Conservation (phyloP, 1,140 invertebrate genomes). For the Macrostomum lignano region DNA sequence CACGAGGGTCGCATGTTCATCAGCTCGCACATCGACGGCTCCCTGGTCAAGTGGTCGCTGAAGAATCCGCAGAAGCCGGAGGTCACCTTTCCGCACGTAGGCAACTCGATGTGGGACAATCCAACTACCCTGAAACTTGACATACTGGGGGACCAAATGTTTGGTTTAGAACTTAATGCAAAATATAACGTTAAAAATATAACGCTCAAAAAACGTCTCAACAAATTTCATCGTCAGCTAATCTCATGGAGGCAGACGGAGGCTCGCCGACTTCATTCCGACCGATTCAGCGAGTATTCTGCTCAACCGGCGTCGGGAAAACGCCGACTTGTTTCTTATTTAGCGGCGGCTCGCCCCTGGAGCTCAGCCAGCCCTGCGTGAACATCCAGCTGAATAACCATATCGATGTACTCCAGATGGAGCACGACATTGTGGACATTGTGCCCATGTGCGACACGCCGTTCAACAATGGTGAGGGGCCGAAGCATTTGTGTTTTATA, state of each 20-base stretch:
- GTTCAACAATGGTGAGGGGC: slow-evolving; percentile 48
- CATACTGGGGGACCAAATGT: no score
- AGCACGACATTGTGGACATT: slow-evolving; percentile 86
- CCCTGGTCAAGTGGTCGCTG: slow-evolving; percentile 60
- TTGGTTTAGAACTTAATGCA: no score
- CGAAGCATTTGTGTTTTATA: not conserved
- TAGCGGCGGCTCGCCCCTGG: no score
- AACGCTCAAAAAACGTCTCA: no score
- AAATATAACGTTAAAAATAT: no score
- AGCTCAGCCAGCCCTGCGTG: slow-evolving; percentile 43
- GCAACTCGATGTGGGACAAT: no score
- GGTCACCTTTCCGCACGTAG: slow-evolving; percentile 57
- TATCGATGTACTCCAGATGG: slow-evolving; percentile 91
- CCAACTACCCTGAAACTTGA: not conserved
- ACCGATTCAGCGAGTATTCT: no score
- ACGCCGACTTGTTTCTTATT: no score
- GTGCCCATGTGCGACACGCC: slow-evolving; percentile 70
- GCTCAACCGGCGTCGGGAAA: no score
- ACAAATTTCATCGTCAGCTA: no score
- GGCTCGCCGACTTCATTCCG: no score
- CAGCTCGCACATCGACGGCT: slow-evolving; percentile 74
- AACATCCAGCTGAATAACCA: slow-evolving; percentile 30
- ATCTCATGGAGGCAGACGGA: no score
- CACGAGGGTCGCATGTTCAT: slow-evolving; percentile 92
- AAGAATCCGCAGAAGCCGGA: slow-evolving; percentile 44